Percentiles rank a stretch among this genome's conserved stretches.
phyloP scores from a whole-genome alignment of 35 echinoderm and acorn worm genomes.

The Antedon bifida region DNA sequence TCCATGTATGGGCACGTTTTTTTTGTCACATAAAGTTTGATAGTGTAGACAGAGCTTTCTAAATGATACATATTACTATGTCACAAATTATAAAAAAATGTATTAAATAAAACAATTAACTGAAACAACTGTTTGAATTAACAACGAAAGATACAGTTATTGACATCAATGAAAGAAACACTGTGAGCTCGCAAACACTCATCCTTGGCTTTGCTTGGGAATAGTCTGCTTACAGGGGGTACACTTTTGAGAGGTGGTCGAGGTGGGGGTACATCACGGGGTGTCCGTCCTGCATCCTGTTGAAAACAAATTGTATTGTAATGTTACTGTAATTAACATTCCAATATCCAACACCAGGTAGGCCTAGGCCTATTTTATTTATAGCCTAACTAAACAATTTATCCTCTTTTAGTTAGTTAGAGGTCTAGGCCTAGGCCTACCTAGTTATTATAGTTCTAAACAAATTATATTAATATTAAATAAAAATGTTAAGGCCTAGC shows the following conservation, averaged over 20 bases:
- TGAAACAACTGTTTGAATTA: too few relatives aligned
- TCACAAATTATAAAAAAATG: too few relatives aligned
- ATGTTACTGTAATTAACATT: constrained; percentile 9
- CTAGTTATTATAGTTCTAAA: too few relatives aligned
- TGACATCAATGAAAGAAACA: constrained; percentile 21
- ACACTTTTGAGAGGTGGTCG: constrained; percentile 74
- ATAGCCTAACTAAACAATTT: neutral
- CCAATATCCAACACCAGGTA: neutral
- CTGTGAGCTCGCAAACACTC: constrained; percentile 37
- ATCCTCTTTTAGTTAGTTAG: neutral
- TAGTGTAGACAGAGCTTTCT: too few relatives aligned
- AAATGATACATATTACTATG: too few relatives aligned
- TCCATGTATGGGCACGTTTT: too few relatives aligned
- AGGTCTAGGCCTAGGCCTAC: neutral
- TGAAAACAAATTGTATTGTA: neutral
- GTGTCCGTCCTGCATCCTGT: constrained; percentile 35
- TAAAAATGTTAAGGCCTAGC: too few relatives aligned
- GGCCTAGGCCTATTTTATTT: neutral
- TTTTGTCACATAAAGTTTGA: too few relatives aligned
- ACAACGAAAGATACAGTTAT: neutral
- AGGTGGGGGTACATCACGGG: constrained; percentile 27
- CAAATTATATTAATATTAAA: too few relatives aligned
- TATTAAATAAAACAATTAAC: too few relatives aligned
- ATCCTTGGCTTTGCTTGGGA: constrained; percentile 39
- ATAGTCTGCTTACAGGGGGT: constrained; percentile 69